These are phyloP conservation scores for Drosophila nigricruria DNA, from an alignment of 2,888 invertebrate species.

Conservation along the genomic window DNA sequence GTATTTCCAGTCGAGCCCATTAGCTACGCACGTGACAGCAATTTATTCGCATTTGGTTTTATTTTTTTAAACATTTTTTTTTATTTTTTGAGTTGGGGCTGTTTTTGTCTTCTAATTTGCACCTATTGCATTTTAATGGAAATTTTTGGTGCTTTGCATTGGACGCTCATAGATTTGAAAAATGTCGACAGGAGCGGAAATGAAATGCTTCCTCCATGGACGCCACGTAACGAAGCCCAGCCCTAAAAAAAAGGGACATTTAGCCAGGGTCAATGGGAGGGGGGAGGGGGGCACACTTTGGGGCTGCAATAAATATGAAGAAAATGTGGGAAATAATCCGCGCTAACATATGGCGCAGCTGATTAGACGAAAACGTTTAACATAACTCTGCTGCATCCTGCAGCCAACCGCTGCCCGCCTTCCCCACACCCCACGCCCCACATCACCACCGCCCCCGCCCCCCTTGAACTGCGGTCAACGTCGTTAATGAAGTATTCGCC, in stretches of 20 bases:
- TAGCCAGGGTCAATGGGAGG: background rate
- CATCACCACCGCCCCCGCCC: background rate
- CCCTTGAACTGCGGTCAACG: slow-evolving; percentile 8
- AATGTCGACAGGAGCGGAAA: slow-evolving; percentile 83
- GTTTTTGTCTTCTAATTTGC: slow-evolving; percentile 73
- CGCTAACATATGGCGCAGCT: slow-evolving; percentile 74
- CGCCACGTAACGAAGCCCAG: slow-evolving; percentile 6
- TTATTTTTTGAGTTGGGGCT: slow-evolving; percentile 8
- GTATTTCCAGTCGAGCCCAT: slow-evolving; percentile 3
- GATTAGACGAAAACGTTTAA: slow-evolving; percentile 55
- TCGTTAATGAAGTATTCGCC: slow-evolving; percentile 57
- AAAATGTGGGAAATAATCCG: slow-evolving; percentile 59
- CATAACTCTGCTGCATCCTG: slow-evolving; percentile 25
- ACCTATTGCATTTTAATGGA: slow-evolving; percentile 77
- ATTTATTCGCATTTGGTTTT: slow-evolving; percentile 39
- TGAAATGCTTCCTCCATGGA: slow-evolving; percentile 76
- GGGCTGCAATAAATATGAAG: slow-evolving; percentile 60
- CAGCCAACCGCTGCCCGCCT: too few species aligned
- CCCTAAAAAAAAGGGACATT: slow-evolving; percentile 17
- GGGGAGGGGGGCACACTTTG: slow-evolving; percentile 13
- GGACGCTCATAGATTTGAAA: slow-evolving; percentile 81
- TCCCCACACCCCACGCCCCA: too few species aligned
- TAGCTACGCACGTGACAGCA: slow-evolving; percentile 5
- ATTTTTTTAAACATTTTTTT: slow-evolving; percentile 6
- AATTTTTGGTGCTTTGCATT: slow-evolving; percentile 73